Evolutionary conservation across 2,113 vertebrate species (phyloP).

Genomic region (Microcebus murinus): DNA sequence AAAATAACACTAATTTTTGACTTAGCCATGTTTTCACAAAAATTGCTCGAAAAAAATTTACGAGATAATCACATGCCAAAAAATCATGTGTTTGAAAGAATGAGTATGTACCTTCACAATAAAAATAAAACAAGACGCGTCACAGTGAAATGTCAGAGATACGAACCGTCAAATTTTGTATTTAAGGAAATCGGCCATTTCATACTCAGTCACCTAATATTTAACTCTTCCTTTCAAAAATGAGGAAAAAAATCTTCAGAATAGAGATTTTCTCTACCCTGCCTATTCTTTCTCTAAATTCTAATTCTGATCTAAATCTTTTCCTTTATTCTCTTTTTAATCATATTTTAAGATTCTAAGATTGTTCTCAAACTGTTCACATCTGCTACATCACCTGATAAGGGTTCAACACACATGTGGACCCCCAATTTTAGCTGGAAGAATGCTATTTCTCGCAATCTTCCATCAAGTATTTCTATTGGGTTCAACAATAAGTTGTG

Average conservation of each 20-base stretch:
- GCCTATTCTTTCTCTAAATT: slow-evolving; percentile 16
- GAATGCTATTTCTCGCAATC: not conserved
- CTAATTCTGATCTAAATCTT: not conserved
- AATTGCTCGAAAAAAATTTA: too few species aligned
- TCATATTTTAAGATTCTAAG: not conserved
- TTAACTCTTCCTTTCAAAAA: not conserved
- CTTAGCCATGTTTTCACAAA: too few species aligned
- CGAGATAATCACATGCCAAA: too few species aligned
- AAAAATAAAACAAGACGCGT: too few species aligned
- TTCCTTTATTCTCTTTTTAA: not conserved
- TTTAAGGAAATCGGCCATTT: too few species aligned
- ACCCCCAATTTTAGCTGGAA: not conserved
- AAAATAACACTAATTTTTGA: too few species aligned
- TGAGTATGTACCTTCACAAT: too few species aligned
- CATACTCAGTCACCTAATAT: too few species aligned
- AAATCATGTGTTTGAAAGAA: too few species aligned
- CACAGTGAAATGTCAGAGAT: too few species aligned
- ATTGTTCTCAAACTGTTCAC: not conserved
- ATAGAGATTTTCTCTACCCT: not conserved
- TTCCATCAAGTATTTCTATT: not conserved
- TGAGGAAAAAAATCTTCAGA: not conserved
- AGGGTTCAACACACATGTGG: not conserved
- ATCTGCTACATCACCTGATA: not conserved
- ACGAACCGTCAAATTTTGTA: too few species aligned
- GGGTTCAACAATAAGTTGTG: not conserved